phyloP scores from a whole-genome alignment of 2,888 invertebrate genomes.

The Micropterix aruncella region DNA sequence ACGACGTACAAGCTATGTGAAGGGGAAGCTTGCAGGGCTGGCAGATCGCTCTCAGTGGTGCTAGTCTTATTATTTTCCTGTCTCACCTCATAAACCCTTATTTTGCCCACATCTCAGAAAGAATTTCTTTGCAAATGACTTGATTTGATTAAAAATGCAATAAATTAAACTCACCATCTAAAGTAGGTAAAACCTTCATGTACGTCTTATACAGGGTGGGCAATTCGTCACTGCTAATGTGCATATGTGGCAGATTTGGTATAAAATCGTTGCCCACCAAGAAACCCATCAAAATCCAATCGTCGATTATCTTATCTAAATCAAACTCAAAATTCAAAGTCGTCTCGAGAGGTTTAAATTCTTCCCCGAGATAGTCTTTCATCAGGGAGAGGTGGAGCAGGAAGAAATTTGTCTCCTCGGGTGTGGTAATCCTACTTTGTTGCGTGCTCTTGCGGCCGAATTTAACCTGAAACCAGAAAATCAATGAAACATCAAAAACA shows the following conservation, averaged over 20 bases:
- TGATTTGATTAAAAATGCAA: no score
- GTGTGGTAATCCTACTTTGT: constrained; percentile 30
- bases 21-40: no score
- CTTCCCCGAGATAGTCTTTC: constrained; percentile 84
- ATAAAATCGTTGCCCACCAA: constrained; percentile 97
- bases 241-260: constrained; percentile 88
- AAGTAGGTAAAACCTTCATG: constrained; percentile 68
- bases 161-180: constrained; percentile 67
- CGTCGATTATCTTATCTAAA: constrained; percentile 87
- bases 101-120: no score
- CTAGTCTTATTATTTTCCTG: no score
- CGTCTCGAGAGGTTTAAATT: constrained; percentile 61
- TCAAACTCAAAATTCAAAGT: constrained; percentile 63
- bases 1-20: no score
- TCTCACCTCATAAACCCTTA: no score
- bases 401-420: constrained; percentile 87
- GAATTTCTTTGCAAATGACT: no score
- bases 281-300: constrained; percentile 97
- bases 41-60: no score
- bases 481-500: no score
- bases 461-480: constrained; percentile 55
- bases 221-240: constrained; percentile 82
- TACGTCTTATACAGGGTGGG: constrained; percentile 80
- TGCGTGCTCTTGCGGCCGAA: constrained; percentile 41
- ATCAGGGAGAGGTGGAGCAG: constrained; percentile 84